Evolutionary conservation across 2,113 vertebrate species (phyloP), one percentile per base, ranked within the genome.

Genomic region (Arvicanthis niloticus): DNA sequence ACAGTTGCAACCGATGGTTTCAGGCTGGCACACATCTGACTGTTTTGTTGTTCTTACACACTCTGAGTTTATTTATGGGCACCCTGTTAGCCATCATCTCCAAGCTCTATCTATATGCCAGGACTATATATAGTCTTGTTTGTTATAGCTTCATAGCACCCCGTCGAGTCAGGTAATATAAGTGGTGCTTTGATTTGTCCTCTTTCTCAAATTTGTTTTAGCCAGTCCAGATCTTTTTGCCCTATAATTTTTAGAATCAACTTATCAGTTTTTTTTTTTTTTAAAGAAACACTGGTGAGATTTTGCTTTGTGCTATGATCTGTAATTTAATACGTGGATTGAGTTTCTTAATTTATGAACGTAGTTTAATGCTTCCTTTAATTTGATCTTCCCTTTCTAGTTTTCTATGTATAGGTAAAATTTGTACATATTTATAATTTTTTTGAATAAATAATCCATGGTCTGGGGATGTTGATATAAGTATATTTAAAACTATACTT

Each of bases 221-320:
- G 42, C 65, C 40, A 37, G 31, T 45, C 56, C 7, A 75, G 56
- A 3, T 75, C 16, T 24, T 81, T 60, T 65, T 53, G 37, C 12
- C n/a, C n/a, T 42, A 31, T 48, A 45, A 80, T 29, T 89, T 95
- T 92, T 75, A 82, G n/a, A 84, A 40, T 89, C 68, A 58, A 24
- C 15, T 56, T 67, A 37, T 82, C n/a, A 53, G 31, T 42, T 65
- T 81, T 2, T 13, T 88, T 88, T 42, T 78, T 53, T 53, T 87
- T 53, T 37, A 10, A 7, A n/a, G 37, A 70, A 37, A 16, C 5
- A 26, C n/a, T 60, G 17, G 17, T 45, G 40, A 48, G 45, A 62
- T 21, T 91, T 70, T 91, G 17, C 31, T 77, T 87, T 91, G 13
- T 42, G 62, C 58, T 72, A 72, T 31, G 45, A 22, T 88, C 56